Conservation (phyloP, 2,888 invertebrate species). For the Masnerella sp. region DNA sequence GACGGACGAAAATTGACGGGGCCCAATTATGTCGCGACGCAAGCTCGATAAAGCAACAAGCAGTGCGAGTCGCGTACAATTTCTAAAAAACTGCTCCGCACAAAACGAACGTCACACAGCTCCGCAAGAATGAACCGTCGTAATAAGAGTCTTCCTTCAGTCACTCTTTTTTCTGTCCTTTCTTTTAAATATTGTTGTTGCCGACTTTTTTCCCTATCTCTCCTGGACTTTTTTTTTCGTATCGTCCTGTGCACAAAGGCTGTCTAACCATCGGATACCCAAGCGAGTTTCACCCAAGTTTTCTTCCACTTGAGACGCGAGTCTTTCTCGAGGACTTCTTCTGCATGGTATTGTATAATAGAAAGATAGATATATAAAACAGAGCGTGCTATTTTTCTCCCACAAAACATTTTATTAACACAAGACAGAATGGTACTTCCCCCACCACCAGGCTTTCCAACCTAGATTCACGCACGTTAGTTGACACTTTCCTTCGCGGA, state of each 20-base stretch:
- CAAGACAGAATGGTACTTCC: conserved; percentile 26
- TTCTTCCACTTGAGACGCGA: conserved; percentile 44
- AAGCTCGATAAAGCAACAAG: conserved; percentile 28
- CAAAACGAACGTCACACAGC: conserved; percentile 11
- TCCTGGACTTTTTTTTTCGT: conserved; percentile 34
- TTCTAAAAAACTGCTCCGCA: conserved; percentile 12
- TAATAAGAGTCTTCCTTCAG: conserved; percentile 33
- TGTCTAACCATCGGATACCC: conserved; percentile 46
- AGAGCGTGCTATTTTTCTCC: conserved; percentile 23
- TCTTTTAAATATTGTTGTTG: conserved; percentile 17
- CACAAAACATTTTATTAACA: conserved; percentile 36
- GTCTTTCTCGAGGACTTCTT: conserved; percentile 37
- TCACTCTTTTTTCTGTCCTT: conserved; percentile 29
- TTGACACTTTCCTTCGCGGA: conserved; percentile 23
- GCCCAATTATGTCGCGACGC: conserved; percentile 8
- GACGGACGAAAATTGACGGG: conserved; percentile 8
- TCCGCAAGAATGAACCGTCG: conserved; percentile 25
- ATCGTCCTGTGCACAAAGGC: conserved; percentile 41
- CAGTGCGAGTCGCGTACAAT: conserved; percentile 35
- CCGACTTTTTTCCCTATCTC: conserved; percentile 8
- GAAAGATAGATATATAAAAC: conserved; percentile 32
- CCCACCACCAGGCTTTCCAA: neutral
- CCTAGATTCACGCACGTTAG: conserved; percentile 27
- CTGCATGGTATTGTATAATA: conserved; percentile 44
- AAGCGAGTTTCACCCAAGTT: conserved; percentile 46